phyloP scores from a whole-genome alignment of 1,140 invertebrate genomes.

The Lamellibrachia luymesi region DNA sequence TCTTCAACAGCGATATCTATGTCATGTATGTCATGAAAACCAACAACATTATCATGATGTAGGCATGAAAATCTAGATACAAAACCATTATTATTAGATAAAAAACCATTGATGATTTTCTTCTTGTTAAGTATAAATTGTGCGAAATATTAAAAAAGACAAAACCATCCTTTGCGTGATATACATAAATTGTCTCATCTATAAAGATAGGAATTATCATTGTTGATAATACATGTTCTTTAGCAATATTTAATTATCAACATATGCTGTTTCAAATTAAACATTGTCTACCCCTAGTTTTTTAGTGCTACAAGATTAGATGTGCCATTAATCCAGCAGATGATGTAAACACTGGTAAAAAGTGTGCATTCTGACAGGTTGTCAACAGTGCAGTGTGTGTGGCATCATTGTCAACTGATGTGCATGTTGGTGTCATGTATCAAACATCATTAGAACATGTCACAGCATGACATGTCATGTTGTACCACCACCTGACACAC shows the following conservation, averaged over 20 bases:
- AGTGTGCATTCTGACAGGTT: not conserved
- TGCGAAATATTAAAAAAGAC: not conserved
- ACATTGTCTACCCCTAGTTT: not conserved
- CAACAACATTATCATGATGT: not conserved
- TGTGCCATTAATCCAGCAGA: not conserved
- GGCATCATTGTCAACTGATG: slow-evolving; percentile 3
- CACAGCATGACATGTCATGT: not conserved
- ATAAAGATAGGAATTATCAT: not conserved
- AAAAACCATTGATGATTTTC: not conserved
- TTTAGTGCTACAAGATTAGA: not conserved
- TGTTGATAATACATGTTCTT: not conserved
- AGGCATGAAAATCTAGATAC: too few species aligned
- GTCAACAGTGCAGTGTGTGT: not conserved
- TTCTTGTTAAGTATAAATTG: not conserved
- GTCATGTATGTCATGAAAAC: not conserved
- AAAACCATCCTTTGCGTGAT: not conserved
- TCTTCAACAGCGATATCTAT: too few species aligned
- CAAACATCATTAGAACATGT: not conserved
- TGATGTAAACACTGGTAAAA: not conserved
- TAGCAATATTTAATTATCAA: not conserved
- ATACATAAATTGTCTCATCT: not conserved
- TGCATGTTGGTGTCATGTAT: not conserved
- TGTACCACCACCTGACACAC: not conserved
- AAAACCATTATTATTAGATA: not conserved
- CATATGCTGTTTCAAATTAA: not conserved